Conservation (phyloP, 2,113 vertebrate genomes). For the Microcebus murinus region DNA sequence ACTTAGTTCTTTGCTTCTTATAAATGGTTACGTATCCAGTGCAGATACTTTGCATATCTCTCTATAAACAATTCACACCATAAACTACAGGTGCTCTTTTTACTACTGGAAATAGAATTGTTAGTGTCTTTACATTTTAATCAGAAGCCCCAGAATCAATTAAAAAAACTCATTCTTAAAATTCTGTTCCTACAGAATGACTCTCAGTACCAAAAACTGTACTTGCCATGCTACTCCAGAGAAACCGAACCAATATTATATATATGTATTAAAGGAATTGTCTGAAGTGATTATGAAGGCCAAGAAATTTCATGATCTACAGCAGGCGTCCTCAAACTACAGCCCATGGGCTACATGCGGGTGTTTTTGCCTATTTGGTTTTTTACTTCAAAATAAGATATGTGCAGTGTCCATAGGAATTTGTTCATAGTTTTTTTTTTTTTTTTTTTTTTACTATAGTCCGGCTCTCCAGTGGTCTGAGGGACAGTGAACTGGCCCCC, state of each 20-base stretch:
- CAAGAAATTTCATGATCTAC: background rate
- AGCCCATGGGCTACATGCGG: too few relatives aligned
- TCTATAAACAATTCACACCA: background rate
- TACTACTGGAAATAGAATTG: background rate
- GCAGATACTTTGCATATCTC: background rate
- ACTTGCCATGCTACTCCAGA: background rate
- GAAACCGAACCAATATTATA: background rate
- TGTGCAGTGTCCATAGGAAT: too few relatives aligned
- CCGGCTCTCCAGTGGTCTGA: too few relatives aligned
- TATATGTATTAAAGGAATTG: background rate
- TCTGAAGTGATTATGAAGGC: background rate
- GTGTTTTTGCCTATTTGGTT: too few relatives aligned
- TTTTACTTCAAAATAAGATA: too few relatives aligned
- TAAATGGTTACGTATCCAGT: background rate
- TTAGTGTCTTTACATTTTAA: background rate
- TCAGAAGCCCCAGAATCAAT: background rate
- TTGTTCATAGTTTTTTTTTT: too few relatives aligned
- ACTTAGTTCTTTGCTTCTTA: background rate
- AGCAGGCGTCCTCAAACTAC: too few relatives aligned
- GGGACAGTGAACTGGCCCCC: too few relatives aligned
- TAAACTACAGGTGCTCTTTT: background rate
- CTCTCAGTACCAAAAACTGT: background rate
- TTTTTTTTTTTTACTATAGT: too few relatives aligned
- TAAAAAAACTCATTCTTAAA: background rate
- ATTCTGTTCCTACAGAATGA: background rate